A percentile compares a stretch with the other conserved stretches of the same genome.
These are phyloP conservation scores for Monomorium pharaonis DNA, from an alignment of 1,140 invertebrate species.

Conservation along the genomic window DNA sequence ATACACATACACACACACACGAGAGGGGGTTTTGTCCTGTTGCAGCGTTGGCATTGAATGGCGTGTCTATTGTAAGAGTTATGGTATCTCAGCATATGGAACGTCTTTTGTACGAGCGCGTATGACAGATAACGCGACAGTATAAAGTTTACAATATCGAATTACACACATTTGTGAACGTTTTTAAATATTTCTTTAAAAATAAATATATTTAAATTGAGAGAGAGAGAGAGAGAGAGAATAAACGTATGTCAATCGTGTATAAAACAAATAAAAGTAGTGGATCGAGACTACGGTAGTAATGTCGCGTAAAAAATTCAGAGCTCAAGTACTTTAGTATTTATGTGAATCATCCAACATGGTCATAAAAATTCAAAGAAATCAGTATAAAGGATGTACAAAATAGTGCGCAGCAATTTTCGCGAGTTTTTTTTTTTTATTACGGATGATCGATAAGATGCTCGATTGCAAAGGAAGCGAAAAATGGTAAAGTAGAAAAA, in stretches of 20 bases:
- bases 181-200: neutral
- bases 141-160: neutral
- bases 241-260: neutral
- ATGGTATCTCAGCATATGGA: slow-evolving; percentile 36
- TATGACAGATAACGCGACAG: neutral
- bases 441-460: slow-evolving; percentile 66
- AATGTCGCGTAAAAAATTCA: slow-evolving; percentile 4
- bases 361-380: slow-evolving; percentile 3
- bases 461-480: slow-evolving; percentile 59
- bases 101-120: neutral
- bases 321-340: neutral
- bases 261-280: neutral
- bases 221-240: no score
- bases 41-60: slow-evolving; percentile 56
- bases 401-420: slow-evolving; percentile 1
- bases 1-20: no score
- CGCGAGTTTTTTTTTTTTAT: slow-evolving; percentile 50
- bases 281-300: neutral
- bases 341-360: neutral
- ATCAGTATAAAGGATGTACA: neutral
- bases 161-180: neutral
- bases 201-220: neutral
- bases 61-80: slow-evolving; percentile 61
- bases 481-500: slow-evolving; percentile 82
- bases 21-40: slow-evolving; percentile 41